These are phyloP conservation scores for Crotalus viridis DNA, from an alignment of 2,113 vertebrate species.

Conservation along the genomic window DNA sequence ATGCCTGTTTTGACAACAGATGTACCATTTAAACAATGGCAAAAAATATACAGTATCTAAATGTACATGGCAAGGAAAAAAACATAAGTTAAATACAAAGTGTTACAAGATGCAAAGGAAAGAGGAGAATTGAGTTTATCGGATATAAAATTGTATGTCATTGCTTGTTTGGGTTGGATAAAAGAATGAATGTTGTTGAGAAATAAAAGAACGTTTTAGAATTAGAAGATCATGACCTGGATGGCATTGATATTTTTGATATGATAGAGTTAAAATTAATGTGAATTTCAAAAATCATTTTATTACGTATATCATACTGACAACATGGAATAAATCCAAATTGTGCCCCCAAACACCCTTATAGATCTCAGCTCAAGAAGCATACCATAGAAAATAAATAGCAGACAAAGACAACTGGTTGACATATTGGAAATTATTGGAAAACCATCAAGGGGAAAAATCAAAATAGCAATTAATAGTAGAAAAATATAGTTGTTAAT, in stretches of 20 bases:
- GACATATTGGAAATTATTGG: background rate
- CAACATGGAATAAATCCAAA: background rate
- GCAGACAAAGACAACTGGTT: background rate
- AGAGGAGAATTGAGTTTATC: background rate
- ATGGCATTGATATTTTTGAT: background rate
- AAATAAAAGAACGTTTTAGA: background rate
- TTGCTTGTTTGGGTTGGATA: background rate
- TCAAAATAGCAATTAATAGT: background rate
- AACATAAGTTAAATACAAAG: background rate
- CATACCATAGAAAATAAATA: background rate
- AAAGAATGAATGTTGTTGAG: background rate
- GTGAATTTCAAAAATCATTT: background rate
- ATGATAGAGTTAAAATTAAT: background rate
- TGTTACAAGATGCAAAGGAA: background rate
- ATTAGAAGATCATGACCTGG: background rate
- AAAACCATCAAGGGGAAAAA: background rate
- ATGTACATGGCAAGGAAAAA: background rate
- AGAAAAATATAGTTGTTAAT: background rate
- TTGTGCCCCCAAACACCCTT: background rate
- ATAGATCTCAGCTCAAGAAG: background rate
- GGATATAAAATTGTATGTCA: background rate
- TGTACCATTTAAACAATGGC: background rate
- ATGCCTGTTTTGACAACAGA: background rate
- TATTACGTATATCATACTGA: background rate
- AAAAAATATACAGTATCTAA: background rate